Evolutionary conservation across 2,113 vertebrate genomes (phyloP).

Genomic region (Excalfactoria chinensis): DNA sequence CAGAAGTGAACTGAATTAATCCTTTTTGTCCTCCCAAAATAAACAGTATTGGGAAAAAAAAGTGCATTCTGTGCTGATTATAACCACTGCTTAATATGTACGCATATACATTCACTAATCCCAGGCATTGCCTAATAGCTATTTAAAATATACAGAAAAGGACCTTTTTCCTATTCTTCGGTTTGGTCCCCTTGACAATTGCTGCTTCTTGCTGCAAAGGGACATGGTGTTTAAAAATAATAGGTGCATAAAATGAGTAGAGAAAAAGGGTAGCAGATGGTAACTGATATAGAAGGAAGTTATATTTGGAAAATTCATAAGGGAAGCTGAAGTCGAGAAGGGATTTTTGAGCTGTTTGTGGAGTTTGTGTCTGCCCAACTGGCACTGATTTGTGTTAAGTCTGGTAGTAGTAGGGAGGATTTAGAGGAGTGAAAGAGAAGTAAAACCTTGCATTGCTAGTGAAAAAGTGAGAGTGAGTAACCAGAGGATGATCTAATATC

Average conservation of each 20-base stretch:
- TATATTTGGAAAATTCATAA: conserved; percentile 15
- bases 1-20: conserved; percentile 24
- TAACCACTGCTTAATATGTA: neutral
- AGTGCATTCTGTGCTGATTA: neutral
- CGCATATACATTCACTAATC: neutral
- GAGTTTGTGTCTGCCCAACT: neutral
- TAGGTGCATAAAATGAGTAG: neutral
- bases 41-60: neutral
- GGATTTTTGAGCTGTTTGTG: conserved; percentile 21
- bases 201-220: conserved; percentile 3
- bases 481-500: neutral
- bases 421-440: neutral
- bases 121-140: neutral
- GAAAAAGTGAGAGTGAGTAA: neutral
- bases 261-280: neutral
- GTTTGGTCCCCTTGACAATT: neutral
- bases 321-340: conserved; percentile 2
- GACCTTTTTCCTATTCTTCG: neutral
- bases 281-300: conserved; percentile 25
- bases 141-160: neutral
- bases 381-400: neutral
- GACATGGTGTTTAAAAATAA: conserved; percentile 9
- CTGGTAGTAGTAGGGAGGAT: neutral
- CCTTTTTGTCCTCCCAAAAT: conserved; percentile 3
- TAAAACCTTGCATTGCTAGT: neutral